A percentile compares a stretch with the other conserved stretches of the same genome.
These are phyloP conservation scores for Stomorhina lunata DNA, from an alignment of 2,888 invertebrate species.

Conservation along the genomic window DNA sequence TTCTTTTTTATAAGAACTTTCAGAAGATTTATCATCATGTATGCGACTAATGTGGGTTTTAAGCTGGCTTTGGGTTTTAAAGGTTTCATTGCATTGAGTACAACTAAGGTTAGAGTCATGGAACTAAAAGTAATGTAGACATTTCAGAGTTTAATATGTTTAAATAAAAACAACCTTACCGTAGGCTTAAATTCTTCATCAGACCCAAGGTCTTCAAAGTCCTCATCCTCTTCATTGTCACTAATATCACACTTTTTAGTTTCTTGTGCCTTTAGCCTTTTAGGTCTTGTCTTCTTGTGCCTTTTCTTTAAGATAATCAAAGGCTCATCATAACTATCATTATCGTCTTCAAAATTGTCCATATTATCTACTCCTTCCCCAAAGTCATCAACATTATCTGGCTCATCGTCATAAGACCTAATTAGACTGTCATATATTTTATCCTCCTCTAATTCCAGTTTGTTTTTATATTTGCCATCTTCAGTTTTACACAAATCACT, in stretches of 20 bases:
- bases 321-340: conserved; percentile 44
- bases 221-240: conserved; percentile 36
- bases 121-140: not conserved
- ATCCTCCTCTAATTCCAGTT: conserved; percentile 4
- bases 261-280: conserved; percentile 1
- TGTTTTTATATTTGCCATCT: too few relatives aligned
- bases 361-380: conserved; percentile 29
- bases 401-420: conserved; percentile 18
- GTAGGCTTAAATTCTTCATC: conserved; percentile 46
- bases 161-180: conserved; percentile 8
- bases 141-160: too few relatives aligned
- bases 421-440: conserved; percentile 38
- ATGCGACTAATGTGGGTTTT: conserved; percentile 68
- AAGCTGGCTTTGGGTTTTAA: conserved; percentile 67
- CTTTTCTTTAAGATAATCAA: conserved; percentile 67
- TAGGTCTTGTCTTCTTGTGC: conserved; percentile 11
- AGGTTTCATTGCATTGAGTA: conserved; percentile 70
- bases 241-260: not conserved
- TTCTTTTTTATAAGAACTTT: conserved; percentile 33
- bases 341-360: too few relatives aligned
- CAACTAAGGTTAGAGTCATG: conserved; percentile 51
- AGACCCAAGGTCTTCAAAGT: conserved; percentile 32
- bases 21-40: conserved; percentile 44
- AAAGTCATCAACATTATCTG: not conserved
- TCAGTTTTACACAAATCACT: conserved; percentile 49